These are phyloP conservation scores for Ephydatia muelleri DNA, from an alignment of 37 sponge, comb jelly and placozoan genomes.

Conservation along the genomic window DNA sequence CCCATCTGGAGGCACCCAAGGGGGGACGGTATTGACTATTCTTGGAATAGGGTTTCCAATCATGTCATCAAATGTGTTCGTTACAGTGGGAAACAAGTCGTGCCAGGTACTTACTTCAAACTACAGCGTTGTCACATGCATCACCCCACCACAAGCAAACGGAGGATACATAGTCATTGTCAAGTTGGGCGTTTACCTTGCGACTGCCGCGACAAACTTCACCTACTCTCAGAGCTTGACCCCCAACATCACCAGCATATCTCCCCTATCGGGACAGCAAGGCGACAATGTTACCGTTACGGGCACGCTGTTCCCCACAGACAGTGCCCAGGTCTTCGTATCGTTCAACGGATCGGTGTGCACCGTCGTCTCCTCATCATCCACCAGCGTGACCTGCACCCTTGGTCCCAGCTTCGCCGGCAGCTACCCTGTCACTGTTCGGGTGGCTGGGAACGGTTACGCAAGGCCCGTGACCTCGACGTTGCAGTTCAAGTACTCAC, in stretches of 20 bases:
- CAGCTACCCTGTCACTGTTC: constrained; percentile 21
- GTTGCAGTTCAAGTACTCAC: constrained; percentile 39
- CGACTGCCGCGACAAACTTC: neutral
- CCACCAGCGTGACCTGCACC: constrained; percentile 37
- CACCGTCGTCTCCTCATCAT: neutral
- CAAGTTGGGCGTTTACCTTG: neutral
- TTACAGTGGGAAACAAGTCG: constrained; percentile 53
- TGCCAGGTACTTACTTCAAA: constrained; percentile 56
- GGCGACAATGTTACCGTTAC: constrained; percentile 43
- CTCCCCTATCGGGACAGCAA: constrained; percentile 46
- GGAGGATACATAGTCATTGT: constrained; percentile 17
- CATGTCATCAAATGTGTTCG: constrained; percentile 18
- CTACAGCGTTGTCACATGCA: constrained; percentile 62
- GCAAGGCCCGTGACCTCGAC: neutral
- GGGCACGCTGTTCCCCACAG: constrained; percentile 35
- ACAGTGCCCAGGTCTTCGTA: constrained; percentile 1
- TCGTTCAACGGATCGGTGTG: constrained; percentile 48
- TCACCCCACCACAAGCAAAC: constrained; percentile 33
- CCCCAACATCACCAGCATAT: constrained; percentile 47
- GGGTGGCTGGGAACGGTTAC: constrained; percentile 25
- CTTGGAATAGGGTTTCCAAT: constrained; percentile 76
- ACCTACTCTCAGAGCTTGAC: constrained; percentile 40
- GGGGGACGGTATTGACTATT: constrained; percentile 83
- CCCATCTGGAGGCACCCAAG: constrained; percentile 63
- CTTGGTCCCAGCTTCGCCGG: constrained; percentile 62